phyloP scores from a whole-genome alignment of 2,888 invertebrate species.

The Nasonia oneida region DNA sequence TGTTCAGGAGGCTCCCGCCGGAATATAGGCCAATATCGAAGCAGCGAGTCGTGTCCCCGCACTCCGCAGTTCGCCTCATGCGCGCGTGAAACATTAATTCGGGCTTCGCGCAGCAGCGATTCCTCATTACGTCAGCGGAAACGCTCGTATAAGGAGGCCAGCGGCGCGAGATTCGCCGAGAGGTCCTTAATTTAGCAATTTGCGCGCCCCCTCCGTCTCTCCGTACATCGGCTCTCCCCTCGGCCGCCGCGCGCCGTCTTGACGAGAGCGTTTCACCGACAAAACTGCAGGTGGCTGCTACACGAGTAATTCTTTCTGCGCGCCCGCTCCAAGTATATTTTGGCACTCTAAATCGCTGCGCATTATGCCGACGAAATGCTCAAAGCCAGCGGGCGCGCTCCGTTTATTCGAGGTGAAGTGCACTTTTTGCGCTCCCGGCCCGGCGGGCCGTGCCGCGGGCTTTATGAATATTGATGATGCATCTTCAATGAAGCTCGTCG shows the following conservation, averaged over 20 bases:
- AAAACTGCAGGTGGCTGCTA: no score
- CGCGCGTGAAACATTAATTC: conserved; percentile 13
- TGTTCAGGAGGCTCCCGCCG: not conserved
- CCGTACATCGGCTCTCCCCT: not conserved
- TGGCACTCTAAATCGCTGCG: conserved; percentile 17
- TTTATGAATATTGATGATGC: conserved; percentile 53
- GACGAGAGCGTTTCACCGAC: no score
- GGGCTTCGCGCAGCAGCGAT: conserved; percentile 9
- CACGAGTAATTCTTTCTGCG: no score
- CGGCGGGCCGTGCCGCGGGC: not conserved
- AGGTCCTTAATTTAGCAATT: conserved; percentile 34
- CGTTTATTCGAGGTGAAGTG: conserved; percentile 42
- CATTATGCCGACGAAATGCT: conserved; percentile 26
- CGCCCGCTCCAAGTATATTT: not conserved
- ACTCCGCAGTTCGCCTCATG: not conserved
- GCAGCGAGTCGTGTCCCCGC: not conserved
- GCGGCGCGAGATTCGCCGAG: conserved; percentile 11
- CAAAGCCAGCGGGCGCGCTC: conserved; percentile 43
- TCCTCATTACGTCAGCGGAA: conserved; percentile 14
- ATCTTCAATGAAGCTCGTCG: conserved; percentile 44
- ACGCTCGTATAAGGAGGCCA: not conserved
- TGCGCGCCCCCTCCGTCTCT: not conserved
- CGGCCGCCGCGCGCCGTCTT: no score
- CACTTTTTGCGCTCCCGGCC: conserved; percentile 30
- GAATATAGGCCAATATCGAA: conserved; percentile 5